A percentile compares a stretch with the other conserved stretches of the same genome.
Evolutionary conservation across 2,888 invertebrate species (phyloP).

Genomic region (Homarus gammarus): DNA sequence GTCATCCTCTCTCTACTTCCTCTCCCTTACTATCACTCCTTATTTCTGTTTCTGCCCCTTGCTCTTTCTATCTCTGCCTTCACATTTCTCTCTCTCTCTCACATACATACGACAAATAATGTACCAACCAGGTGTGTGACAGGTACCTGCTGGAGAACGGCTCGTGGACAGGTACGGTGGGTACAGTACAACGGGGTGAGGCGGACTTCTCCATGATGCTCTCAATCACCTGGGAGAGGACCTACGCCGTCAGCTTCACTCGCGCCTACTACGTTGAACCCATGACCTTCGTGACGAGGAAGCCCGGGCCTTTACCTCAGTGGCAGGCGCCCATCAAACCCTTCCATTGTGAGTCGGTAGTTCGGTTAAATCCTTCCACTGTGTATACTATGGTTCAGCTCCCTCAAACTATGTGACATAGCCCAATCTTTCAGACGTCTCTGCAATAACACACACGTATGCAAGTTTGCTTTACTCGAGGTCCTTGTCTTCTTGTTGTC

Average conservation of each 20-base stretch:
- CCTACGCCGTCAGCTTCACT: conserved; percentile 53
- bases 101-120: conserved; percentile 3
- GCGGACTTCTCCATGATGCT: conserved; percentile 61
- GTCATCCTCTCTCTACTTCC: not conserved
- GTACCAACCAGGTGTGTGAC: not conserved
- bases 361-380: not conserved
- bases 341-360: conserved; percentile 44
- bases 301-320: conserved; percentile 64
- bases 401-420: not conserved
- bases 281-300: conserved; percentile 56
- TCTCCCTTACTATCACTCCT: not conserved
- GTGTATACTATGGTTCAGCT: not conserved
- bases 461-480: too few species aligned
- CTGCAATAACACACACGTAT: too few species aligned
- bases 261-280: conserved; percentile 57
- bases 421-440: too few species aligned
- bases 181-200: conserved; percentile 37
- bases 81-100: too few species aligned
- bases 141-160: conserved; percentile 56
- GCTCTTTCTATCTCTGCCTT: conserved; percentile 15
- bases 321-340: conserved; percentile 63
- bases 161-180: conserved; percentile 63
- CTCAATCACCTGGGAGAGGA: conserved; percentile 45
- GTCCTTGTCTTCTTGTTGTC: too few species aligned
- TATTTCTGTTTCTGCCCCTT: conserved; percentile 3